Conservation (phyloP, 2,113 vertebrate species). For the Anolis carolinensis region DNA sequence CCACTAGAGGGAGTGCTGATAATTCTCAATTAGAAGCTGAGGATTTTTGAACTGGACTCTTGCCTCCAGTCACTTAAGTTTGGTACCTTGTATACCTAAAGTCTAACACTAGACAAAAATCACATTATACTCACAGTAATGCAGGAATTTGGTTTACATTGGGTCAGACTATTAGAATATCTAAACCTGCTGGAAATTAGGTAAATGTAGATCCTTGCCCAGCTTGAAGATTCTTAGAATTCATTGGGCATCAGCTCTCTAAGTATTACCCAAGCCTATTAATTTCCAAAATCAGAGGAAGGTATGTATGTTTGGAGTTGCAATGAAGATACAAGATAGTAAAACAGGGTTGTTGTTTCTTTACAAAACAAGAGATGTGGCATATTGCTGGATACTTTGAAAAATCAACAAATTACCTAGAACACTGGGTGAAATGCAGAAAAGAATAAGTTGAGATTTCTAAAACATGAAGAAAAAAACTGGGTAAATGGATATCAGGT, state of each 20-base stretch:
- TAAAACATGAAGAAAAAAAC: not conserved
- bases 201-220: no score
- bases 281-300: no score
- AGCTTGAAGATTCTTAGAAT: no score
- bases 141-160: no score
- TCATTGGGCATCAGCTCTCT: no score
- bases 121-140: not conserved
- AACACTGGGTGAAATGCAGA: not conserved
- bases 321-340: no score
- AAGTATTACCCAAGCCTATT: no score
- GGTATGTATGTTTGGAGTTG: no score
- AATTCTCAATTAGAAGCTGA: constrained; percentile 1
- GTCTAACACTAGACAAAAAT: not conserved
- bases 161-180: no score
- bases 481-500: not conserved
- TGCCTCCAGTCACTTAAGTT: not conserved
- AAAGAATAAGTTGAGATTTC: not conserved
- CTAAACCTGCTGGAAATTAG: no score
- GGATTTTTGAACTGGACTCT: not conserved
- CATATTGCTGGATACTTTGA: not conserved
- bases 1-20: constrained; percentile 25
- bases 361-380: no score
- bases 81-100: not conserved
- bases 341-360: no score
- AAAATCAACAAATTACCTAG: not conserved